Evolutionary conservation across 2,888 invertebrate species (phyloP).

Genomic region (Polydesmus complanatus): DNA sequence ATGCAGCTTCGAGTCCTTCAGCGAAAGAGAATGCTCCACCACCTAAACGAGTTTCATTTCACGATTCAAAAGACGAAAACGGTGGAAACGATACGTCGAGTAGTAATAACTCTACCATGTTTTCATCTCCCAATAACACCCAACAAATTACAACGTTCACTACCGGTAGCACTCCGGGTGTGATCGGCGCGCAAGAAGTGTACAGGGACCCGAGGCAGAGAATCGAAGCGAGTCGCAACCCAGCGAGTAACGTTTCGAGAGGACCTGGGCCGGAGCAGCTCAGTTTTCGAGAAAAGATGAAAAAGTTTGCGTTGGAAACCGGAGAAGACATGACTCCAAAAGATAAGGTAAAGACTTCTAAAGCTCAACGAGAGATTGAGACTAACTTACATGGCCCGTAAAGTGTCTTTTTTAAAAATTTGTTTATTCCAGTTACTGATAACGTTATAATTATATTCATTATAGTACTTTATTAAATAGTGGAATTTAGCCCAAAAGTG

Average conservation of each 20-base stretch:
- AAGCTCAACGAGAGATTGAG: conserved; percentile 89
- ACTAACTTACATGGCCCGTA: conserved; percentile 27
- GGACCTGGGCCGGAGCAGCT: conserved; percentile 71
- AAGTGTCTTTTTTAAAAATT: background rate
- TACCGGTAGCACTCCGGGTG: conserved; percentile 69
- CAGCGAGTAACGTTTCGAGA: conserved; percentile 39
- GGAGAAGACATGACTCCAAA: conserved; percentile 85
- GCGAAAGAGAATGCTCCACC: conserved; percentile 8
- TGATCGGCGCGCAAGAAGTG: conserved; percentile 95
- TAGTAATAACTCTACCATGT: background rate
- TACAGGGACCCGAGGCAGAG: conserved; percentile 86
- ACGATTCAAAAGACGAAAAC: conserved; percentile 28
- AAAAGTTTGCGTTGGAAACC: conserved; percentile 95
- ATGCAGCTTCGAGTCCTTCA: conserved; percentile 24
- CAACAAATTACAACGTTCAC: conserved; percentile 27
- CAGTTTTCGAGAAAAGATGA: conserved; percentile 98
- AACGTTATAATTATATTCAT: too few species aligned
- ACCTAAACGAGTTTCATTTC: conserved; percentile 34
- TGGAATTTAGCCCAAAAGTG: background rate
- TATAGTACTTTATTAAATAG: background rate
- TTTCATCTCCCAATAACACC: conserved; percentile 16
- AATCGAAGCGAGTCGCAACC: conserved; percentile 67
- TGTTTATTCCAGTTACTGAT: background rate
- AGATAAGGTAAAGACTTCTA: conserved; percentile 89
- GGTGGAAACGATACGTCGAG: background rate